Base-by-base conservation (phyloP, 2,797 vertebrate species). In the Babyrousa celebensis region DNA sequence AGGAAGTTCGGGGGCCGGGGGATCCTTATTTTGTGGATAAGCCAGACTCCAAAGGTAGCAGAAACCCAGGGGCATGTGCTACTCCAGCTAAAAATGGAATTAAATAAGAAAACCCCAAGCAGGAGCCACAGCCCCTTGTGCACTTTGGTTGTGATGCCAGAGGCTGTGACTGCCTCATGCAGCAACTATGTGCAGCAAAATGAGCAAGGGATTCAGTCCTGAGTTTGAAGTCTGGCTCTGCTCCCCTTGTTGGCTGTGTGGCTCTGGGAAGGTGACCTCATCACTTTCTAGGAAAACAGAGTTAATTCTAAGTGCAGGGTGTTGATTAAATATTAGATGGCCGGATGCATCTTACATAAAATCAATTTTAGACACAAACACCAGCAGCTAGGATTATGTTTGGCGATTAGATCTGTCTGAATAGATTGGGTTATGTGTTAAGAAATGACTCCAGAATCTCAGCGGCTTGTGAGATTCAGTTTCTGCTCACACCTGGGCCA, bases 191-290 rank as follows among this genome's bases (percentile, higher is more conserved):
- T 9, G 29, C 29, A 3, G 70, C 11, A 17, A 80, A 75, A 84
- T 12, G 82, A 62, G 29, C 77, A 67, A 71, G 10, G 29, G 17
- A 56, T n/a, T 56, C 3, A 17, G 86, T 74, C 23, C 32, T 6
- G 65, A 48, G 71, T 93, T 63, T 94, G 77, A 89, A 93, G 67
- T 72, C 79, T 54, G 77, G 40, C 56, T 91, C 83, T 17, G 43
- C 12, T 52, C 32, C 70, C 12, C 12, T 21, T 5, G 8, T 36
- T 12, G 29, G 36, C 70, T 48, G 5, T 4, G 18, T 1, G 1
- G 52, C 85, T 90, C 93, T 65, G 32, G 65, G 80, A 71, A 89
- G 60, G 23, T 88, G 95, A 71, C 68, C 86, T 88, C 80, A 43
- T 82, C 67, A 78, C 36, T 60, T 86, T 79, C 95, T 95, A 18